Conservation (phyloP, 2,113 vertebrate species). For the Petroica traversi region DNA sequence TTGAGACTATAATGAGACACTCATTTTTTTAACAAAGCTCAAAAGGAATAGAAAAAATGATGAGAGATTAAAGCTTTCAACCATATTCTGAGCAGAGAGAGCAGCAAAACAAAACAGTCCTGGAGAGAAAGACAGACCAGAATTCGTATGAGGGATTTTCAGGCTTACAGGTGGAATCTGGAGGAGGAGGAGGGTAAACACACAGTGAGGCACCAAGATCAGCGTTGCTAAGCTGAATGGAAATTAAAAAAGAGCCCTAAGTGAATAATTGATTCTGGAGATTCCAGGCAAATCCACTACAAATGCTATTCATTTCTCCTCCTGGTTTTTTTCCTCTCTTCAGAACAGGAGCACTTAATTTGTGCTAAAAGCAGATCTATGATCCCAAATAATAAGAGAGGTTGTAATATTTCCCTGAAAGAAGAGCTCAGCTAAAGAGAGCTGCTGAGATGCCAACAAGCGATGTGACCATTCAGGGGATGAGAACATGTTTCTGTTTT, state of each 20-base stretch:
- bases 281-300: conserved; percentile 46
- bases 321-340: background rate
- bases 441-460: background rate
- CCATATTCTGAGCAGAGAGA: background rate
- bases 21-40: background rate
- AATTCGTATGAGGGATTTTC: conserved; percentile 61
- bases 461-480: background rate
- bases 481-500: background rate
- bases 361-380: background rate
- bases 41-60: background rate
- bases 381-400: background rate
- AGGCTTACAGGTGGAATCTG: conserved; percentile 18
- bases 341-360: conserved; percentile 19
- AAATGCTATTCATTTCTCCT: conserved; percentile 23
- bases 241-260: conserved; percentile 35
- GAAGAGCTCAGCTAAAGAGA: background rate
- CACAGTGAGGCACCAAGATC: conserved; percentile 37
- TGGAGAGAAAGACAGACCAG: background rate
- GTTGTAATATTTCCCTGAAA: background rate
- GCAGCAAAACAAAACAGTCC: background rate
- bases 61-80: conserved; percentile 4
- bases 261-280: conserved; percentile 18
- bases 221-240: conserved; percentile 9
- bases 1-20: background rate
- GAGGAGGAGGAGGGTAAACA: conserved; percentile 24